These are phyloP conservation scores for Zaprionus lineosus DNA, from an alignment of 2,888 invertebrate genomes.

Conservation along the genomic window DNA sequence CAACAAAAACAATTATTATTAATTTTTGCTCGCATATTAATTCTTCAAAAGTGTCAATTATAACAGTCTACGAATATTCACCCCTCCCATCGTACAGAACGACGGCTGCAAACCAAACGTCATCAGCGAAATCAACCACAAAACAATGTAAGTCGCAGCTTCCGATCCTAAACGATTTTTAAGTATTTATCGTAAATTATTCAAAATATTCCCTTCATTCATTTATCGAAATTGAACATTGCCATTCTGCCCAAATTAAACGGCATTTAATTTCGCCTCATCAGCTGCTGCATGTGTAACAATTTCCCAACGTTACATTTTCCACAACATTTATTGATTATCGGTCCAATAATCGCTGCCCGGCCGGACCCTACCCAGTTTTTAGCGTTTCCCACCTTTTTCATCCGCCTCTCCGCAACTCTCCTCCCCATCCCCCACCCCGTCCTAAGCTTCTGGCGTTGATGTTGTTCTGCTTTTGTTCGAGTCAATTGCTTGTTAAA, in stretches of 20 bases:
- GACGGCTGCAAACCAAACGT: slow-evolving; percentile 10
- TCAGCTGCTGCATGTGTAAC: slow-evolving; percentile 54
- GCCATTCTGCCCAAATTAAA: slow-evolving; percentile 16
- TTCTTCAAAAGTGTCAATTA: slow-evolving; percentile 65
- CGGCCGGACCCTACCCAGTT: slow-evolving; percentile 3
- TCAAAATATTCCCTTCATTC: too few species aligned
- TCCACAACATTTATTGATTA: slow-evolving; percentile 70
- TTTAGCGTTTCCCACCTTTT: neutral
- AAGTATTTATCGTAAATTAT: too few species aligned
- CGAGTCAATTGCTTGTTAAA: slow-evolving; percentile 57
- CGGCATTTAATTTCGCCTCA: slow-evolving; percentile 39
- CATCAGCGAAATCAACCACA: slow-evolving; percentile 23
- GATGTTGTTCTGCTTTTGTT: slow-evolving; percentile 24
- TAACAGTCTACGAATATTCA: slow-evolving; percentile 31
- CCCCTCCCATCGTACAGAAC: slow-evolving; percentile 39
- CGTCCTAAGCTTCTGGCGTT: too few species aligned
- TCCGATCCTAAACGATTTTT: too few species aligned
- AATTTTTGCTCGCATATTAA: slow-evolving; percentile 17
- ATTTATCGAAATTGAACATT: slow-evolving; percentile 5
- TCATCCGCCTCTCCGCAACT: too few species aligned
- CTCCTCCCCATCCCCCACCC: neutral
- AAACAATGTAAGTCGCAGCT: slow-evolving; percentile 65
- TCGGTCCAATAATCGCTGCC: slow-evolving; percentile 32
- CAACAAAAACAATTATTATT: slow-evolving; percentile 25
- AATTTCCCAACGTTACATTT: slow-evolving; percentile 58